phyloP scores from a whole-genome alignment of 2,113 vertebrate genomes.

The Notechis scutatus region DNA sequence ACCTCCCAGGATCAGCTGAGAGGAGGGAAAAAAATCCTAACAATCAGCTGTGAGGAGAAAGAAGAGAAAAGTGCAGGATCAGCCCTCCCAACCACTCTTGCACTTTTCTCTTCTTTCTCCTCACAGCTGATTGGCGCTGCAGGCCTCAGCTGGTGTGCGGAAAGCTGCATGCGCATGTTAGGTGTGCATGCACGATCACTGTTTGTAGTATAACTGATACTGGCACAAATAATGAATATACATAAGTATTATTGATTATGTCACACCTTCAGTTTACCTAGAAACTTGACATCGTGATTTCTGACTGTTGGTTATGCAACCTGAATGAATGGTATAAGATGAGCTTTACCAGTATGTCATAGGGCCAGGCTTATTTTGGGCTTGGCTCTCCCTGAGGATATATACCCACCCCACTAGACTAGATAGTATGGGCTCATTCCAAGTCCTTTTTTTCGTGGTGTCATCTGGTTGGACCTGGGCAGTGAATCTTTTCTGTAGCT shows the following conservation, averaged over 20 bases:
- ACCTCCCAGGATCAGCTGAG: no score
- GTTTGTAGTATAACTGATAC: not conserved
- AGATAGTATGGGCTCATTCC: not conserved
- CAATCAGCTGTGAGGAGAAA: no score
- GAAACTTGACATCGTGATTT: slow-evolving; percentile 12
- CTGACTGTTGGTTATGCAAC: slow-evolving; percentile 5
- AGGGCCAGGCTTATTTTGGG: not conserved
- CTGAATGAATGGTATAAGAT: not conserved
- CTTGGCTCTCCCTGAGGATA: not conserved
- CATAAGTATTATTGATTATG: slow-evolving; percentile 14
- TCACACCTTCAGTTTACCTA: slow-evolving; percentile 1
- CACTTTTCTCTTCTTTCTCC: no score
- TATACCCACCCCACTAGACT: not conserved
- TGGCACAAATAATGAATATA: slow-evolving; percentile 26
- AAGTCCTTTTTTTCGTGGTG: not conserved
- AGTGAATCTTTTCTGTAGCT: not conserved
- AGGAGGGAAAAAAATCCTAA: no score
- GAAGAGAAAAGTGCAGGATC: no score
- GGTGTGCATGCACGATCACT: no score
- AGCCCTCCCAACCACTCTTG: no score
- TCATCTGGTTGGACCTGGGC: not conserved
- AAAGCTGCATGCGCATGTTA: no score
- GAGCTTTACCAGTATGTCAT: not conserved
- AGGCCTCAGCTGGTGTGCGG: no score
- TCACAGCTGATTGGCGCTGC: no score